Conservation (phyloP, 2,888 invertebrate species). For the Orthosia cruda region DNA sequence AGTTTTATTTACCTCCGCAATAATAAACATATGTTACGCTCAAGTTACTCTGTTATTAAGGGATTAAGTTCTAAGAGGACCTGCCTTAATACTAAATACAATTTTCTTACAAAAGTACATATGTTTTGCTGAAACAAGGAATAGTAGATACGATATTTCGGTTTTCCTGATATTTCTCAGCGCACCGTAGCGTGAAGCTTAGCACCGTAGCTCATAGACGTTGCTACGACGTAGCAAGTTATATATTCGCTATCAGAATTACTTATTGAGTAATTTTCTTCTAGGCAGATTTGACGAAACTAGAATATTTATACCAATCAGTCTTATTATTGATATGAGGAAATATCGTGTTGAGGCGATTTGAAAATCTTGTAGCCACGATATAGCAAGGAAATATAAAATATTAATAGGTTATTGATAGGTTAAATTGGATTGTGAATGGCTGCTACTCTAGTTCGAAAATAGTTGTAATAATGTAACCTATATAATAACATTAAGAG, state of each 20-base stretch:
- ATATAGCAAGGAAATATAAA: background rate
- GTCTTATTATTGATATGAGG: constrained; percentile 30
- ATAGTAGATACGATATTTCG: too few species aligned
- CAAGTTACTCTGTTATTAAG: too few species aligned
- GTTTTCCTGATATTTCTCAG: too few species aligned
- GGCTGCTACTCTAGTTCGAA: too few species aligned
- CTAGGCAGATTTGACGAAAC: constrained; percentile 30
- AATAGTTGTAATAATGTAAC: background rate
- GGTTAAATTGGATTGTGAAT: too few species aligned
- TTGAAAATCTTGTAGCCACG: constrained; percentile 23
- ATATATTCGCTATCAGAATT: constrained; percentile 27
- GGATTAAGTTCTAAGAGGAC: too few species aligned
- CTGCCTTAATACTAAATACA: too few species aligned
- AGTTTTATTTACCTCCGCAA: constrained; percentile 10
- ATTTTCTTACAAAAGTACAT: too few species aligned
- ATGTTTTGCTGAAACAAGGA: too few species aligned
- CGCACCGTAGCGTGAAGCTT: too few species aligned
- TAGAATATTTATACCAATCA: constrained; percentile 48
- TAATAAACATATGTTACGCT: constrained; percentile 25
- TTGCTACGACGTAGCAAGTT: too few species aligned
- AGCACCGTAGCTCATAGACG: too few species aligned
- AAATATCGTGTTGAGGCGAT: constrained; percentile 30
- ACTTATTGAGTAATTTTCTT: constrained; percentile 49
- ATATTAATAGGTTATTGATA: constrained; percentile 23
- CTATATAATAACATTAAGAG: background rate